A percentile compares a stretch with the other conserved stretches of the same genome.
These are phyloP conservation scores for Cordilura impudica DNA, from an alignment of 2,888 invertebrate genomes.

Conservation along the genomic window DNA sequence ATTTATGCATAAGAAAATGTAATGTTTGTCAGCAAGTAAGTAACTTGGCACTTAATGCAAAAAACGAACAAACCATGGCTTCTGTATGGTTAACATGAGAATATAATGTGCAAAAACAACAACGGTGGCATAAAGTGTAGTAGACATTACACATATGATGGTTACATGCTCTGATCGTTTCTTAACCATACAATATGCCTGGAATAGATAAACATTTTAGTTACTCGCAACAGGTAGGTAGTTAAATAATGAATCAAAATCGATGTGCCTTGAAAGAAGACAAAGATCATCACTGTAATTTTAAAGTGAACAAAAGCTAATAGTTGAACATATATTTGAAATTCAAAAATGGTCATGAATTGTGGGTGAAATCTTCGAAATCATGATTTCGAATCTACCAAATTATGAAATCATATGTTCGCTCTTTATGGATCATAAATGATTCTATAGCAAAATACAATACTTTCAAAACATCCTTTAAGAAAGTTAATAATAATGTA, in stretches of 20 bases:
- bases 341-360: too few species aligned
- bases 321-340: too few species aligned
- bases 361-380: too few species aligned
- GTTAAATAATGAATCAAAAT: conserved; percentile 18
- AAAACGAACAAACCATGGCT: conserved; percentile 31
- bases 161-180: conserved; percentile 38
- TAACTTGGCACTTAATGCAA: not conserved
- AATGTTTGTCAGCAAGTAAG: conserved; percentile 16
- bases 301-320: too few species aligned
- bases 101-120: conserved; percentile 35
- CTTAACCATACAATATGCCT: not conserved
- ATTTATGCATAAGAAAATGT: conserved; percentile 45
- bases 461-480: too few species aligned
- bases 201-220: conserved; percentile 25
- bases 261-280: too few species aligned
- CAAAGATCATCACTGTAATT: too few species aligned
- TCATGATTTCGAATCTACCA: too few species aligned
- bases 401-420: too few species aligned
- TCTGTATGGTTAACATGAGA: conserved; percentile 22
- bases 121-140: not conserved
- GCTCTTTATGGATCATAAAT: too few species aligned
- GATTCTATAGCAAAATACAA: too few species aligned
- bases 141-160: conserved; percentile 21
- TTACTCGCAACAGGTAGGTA: conserved; percentile 9
- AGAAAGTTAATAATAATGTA: too few species aligned